A percentile compares a stretch with the other conserved stretches of the same genome.
Conservation (phyloP, 2,888 invertebrate species). For the Macropis europaea region DNA sequence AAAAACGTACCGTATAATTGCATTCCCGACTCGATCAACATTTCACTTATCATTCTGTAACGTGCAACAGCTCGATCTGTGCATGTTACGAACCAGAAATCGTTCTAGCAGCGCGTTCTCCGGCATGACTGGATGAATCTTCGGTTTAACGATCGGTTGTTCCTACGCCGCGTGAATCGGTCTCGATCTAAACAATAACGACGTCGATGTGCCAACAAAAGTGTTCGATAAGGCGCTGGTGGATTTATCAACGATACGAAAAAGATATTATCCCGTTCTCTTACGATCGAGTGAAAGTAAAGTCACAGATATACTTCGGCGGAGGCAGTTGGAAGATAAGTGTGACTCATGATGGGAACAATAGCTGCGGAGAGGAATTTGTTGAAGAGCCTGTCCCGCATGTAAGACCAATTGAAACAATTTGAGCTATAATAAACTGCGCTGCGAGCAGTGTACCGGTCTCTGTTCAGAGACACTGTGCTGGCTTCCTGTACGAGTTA, state of each 20-base stretch:
- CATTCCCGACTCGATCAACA: not conserved
- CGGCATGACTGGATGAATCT: slow-evolving; percentile 23
- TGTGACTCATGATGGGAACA: slow-evolving; percentile 61
- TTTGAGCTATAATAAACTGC: slow-evolving; percentile 55
- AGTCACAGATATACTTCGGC: slow-evolving; percentile 43
- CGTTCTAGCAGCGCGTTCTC: not conserved
- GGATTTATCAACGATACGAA: slow-evolving; percentile 32
- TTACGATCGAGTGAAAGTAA: slow-evolving; percentile 57
- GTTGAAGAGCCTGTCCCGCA: slow-evolving; percentile 56
- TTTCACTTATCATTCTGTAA: slow-evolving; percentile 19
- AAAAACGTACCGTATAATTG: slow-evolving; percentile 16
- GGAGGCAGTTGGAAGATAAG: slow-evolving; percentile 49
- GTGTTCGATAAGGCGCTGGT: not conserved
- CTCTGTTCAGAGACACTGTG: slow-evolving; percentile 30
- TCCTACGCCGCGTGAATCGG: slow-evolving; percentile 9
- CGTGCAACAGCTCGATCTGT: not conserved
- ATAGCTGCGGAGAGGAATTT: slow-evolving; percentile 53
- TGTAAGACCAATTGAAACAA: slow-evolving; percentile 62
- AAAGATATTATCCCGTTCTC: slow-evolving; percentile 24
- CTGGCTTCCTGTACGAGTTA: slow-evolving; percentile 38
- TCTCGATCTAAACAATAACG: slow-evolving; percentile 21
- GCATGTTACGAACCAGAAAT: not conserved
- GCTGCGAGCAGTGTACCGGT: slow-evolving; percentile 28
- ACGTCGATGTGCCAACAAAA: not conserved
- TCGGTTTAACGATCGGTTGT: not conserved